Base-by-base conservation (phyloP, 2,888 invertebrate species). In the Lithophane socia region DNA sequence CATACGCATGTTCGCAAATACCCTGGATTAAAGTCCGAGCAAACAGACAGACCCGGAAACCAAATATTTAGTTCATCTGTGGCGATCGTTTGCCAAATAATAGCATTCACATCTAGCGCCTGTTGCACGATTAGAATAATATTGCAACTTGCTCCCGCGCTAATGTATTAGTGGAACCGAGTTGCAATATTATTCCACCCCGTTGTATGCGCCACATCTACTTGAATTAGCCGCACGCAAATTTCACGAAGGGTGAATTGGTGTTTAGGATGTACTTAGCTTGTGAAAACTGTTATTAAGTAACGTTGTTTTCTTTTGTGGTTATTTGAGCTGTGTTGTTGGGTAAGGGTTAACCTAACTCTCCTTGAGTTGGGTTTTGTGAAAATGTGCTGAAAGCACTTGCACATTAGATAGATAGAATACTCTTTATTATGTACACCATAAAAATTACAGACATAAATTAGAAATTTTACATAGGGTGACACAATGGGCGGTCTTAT, bases 41-140 rank as follows among this genome's bases (percentile, higher is more conserved):
- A 64, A 76, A 83, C 69, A 76, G 42, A 21, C 61, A 76, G 47
- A 73, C 52, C 70, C 68, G 68, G 61, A 76, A 73, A 63, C 68
- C 61, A 83, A 83, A 83, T 82, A 82, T 86, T 82, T 76, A 82
- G 83, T 58, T 85, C 68, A 73, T 86, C 83, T 82, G 83, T 52
- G 86, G 86, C 61, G 69, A 82, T 82, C 81, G 63, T 44, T 85
- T 60, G 70, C 67, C 85, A 75, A 85, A 82, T 83, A 85, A 85
- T 85, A 69, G 77, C n/a, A 47, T 44, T 1, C 54, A 29, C 12
- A 65, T 54, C 64, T 8, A n/a, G 37, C 71, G 82, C 77, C 75
- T 85, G 75, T 78, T 75, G 78, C 75, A 52, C 61, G 84, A 85
- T 85, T 87, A 82, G 73, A 85, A 77, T 82, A 82, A 85, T 75